A percentile compares a stretch with the other conserved stretches of the same genome.
Conservation (phyloP, 2,888 invertebrate species). For the Nomada goodeniana region DNA sequence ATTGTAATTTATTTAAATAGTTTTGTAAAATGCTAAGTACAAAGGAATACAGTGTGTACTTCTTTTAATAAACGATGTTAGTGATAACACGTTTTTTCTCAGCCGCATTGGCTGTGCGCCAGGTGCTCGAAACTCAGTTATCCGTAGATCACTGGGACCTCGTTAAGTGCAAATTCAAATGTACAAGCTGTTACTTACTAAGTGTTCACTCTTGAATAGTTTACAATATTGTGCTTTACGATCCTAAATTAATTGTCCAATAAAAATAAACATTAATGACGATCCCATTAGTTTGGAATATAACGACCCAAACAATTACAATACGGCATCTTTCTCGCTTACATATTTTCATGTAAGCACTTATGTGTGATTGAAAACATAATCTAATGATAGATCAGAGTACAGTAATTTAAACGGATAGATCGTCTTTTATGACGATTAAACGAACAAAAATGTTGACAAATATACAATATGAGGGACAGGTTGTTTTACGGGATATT, state of each 20-base stretch:
- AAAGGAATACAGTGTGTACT: conserved; percentile 19
- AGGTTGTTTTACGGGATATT: conserved; percentile 14
- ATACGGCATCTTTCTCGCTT: conserved; percentile 20
- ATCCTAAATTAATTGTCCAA: conserved; percentile 30
- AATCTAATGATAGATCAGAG: conserved; percentile 11
- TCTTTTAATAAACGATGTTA: conserved; percentile 38
- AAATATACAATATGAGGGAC: neutral
- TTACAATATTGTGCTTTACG: conserved; percentile 21
- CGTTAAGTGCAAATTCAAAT: conserved; percentile 47
- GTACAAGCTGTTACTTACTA: conserved; percentile 38
- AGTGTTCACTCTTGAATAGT: conserved; percentile 26
- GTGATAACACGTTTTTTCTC: conserved; percentile 46
- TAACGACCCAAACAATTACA: conserved; percentile 10
- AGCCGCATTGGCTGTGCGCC: conserved; percentile 49
- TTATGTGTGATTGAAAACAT: conserved; percentile 9
- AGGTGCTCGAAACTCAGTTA: conserved; percentile 54
- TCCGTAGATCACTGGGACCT: conserved; percentile 45
- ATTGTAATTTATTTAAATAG: neutral
- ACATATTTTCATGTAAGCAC: neutral
- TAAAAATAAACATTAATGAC: conserved; percentile 36
- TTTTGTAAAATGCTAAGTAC: conserved; percentile 12
- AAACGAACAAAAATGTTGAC: neutral
- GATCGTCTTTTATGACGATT: no score
- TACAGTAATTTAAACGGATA: no score
- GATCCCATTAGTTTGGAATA: neutral